Conservation (phyloP, 2,797 vertebrate species). For the Sebastolobus alascanus region DNA sequence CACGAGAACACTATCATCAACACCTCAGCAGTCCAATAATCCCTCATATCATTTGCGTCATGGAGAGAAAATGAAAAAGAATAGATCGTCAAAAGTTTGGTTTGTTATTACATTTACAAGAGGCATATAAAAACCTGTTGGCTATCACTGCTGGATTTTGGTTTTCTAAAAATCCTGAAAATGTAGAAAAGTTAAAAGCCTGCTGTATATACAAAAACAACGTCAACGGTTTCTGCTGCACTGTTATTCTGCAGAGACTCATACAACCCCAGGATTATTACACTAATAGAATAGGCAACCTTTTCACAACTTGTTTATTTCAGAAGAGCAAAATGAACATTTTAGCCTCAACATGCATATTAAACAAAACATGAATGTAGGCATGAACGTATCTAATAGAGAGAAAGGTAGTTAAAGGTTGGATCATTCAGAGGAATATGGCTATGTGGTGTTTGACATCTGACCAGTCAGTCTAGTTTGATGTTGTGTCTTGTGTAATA, state of each 20-base stretch:
- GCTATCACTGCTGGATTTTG: neutral
- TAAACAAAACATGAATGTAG: neutral
- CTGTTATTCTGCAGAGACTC: neutral
- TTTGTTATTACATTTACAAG: neutral
- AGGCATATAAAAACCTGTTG: conserved; percentile 7
- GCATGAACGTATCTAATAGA: neutral
- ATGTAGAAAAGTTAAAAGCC: conserved; percentile 2
- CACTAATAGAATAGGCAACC: neutral
- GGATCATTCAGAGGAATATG: neutral
- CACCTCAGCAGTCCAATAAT: conserved; percentile 27
- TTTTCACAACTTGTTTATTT: conserved; percentile 1
- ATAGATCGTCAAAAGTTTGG: neutral
- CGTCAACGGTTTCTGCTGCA: conserved; percentile 9
- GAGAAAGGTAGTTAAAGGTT: neutral
- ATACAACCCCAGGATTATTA: neutral
- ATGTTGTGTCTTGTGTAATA: neutral
- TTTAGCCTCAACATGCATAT: neutral
- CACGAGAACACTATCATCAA: conserved; percentile 49
- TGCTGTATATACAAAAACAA: neutral
- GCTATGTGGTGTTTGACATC: neutral
- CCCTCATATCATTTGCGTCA: conserved; percentile 14
- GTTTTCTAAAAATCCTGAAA: conserved; percentile 6
- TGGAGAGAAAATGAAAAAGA: neutral
- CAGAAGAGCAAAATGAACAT: neutral
- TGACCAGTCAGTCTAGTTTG: neutral